Base-by-base conservation (phyloP, 64 coral and sea anemone species). In the Dendrophyllia cribrosa region DNA sequence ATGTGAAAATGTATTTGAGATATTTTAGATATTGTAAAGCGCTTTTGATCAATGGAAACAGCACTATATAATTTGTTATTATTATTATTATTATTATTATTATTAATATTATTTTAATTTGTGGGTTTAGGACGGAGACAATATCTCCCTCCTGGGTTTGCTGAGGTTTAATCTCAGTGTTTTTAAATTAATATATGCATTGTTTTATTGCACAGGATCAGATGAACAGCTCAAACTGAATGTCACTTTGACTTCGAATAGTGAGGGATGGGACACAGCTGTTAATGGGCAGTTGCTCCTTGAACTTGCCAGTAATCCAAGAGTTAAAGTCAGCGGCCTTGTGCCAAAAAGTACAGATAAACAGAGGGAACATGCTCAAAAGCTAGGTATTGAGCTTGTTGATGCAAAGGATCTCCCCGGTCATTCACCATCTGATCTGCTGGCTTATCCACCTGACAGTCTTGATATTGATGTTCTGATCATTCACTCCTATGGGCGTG, bases 371-470 rank as follows among this genome's bases (percentile, higher is more conserved):
- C 43, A 66, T 13, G 80, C 80, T 50, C 4, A 51, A 47, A 67
- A 48, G 26, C 67, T 84, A 51, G 45, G 45, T 23, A 68, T 84
- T 51, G 46, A 66, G 44, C 80, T 84, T 51, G 17, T 67, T 15
- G 62, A 84, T 66, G 80, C 80, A 84, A 84, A 84, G 20, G 61
- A 84, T 51, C 1, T 67, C 43, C 45, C 62, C 14, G 80, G 7
- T 66, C 43, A 50, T 13, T 49, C 44, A 11, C 6, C 43, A 24
- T 14, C 24, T 44, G 80, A 84, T 8, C 43, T 68, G 60, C 62
- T 84, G 60, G 80, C 80, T 22, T 84, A 67, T 23, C 80, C 80
- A 84, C 80, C 80, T 51, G 80, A 84, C 20, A 50, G 62, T 67
- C 80, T 84, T 67, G 13, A 84, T 1, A 84, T 84, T 15, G 80